Evolutionary conservation across 2,888 invertebrate genomes (phyloP).

Genomic region (Odontocolon sp.): DNA sequence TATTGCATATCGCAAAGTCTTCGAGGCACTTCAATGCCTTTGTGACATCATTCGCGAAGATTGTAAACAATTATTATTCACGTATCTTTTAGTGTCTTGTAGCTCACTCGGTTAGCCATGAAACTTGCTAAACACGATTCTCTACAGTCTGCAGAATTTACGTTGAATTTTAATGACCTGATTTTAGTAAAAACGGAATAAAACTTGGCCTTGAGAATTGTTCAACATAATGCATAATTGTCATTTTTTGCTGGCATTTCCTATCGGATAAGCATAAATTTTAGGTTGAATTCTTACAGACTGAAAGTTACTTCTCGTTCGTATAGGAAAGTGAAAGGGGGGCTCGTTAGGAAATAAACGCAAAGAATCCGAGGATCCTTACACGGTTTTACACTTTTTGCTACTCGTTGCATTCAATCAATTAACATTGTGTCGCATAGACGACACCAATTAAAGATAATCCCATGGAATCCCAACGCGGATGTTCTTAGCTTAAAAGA

Average conservation of each 20-base stretch:
- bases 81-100: neutral
- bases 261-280: too few relatives aligned
- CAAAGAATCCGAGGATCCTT: conserved; percentile 26
- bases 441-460: neutral
- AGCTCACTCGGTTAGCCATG: neutral
- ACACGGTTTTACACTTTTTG: conserved; percentile 46
- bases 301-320: conserved; percentile 6
- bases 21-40: neutral
- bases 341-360: too few relatives aligned
- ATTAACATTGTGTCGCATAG: conserved; percentile 39
- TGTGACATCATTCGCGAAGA: conserved; percentile 3
- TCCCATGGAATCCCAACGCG: too few relatives aligned
- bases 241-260: too few relatives aligned
- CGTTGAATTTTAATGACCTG: neutral
- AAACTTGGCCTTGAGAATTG: neutral
- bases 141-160: neutral
- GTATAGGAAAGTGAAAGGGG: conserved; percentile 47
- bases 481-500: too few relatives aligned
- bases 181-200: neutral
- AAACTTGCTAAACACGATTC: conserved; percentile 22
- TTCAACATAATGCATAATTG: too few relatives aligned
- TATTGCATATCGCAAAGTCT: neutral
- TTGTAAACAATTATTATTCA: neutral
- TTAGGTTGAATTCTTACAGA: too few relatives aligned
- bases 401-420: conserved; percentile 17